Conservation (phyloP, 2,113 vertebrate species). For the Thryonomys swinderianus region DNA sequence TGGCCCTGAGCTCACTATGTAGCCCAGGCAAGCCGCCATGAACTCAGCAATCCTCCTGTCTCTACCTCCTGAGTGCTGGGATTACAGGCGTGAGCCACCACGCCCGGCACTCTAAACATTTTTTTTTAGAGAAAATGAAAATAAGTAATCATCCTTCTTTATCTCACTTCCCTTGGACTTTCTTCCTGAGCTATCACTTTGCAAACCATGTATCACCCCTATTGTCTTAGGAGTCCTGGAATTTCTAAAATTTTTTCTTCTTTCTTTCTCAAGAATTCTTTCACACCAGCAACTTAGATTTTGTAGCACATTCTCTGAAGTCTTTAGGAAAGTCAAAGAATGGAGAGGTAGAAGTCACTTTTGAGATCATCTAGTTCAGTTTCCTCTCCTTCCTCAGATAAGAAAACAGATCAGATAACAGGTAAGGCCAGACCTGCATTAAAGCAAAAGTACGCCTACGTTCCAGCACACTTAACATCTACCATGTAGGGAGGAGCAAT, state of each 20-base stretch:
- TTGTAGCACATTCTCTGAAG: not conserved
- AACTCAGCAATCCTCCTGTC: too few species aligned
- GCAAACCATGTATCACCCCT: not conserved
- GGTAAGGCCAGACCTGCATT: not conserved
- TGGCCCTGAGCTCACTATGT: too few species aligned
- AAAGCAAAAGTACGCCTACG: not conserved
- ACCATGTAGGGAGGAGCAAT: not conserved
- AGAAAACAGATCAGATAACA: not conserved
- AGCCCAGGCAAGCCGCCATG: too few species aligned
- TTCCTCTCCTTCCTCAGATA: not conserved
- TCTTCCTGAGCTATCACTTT: not conserved
- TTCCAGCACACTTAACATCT: not conserved
- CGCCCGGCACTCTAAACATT: too few species aligned
- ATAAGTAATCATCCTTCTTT: not conserved
- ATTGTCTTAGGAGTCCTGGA: not conserved
- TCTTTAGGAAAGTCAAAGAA: not conserved
- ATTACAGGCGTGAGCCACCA: too few species aligned
- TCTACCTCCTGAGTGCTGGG: too few species aligned
- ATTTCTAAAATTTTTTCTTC: conserved; percentile 15
- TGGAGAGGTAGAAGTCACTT: not conserved
- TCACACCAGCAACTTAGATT: not conserved
- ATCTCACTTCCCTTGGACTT: not conserved
- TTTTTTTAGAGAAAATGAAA: not conserved
- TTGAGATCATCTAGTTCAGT: not conserved
- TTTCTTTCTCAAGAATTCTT: not conserved